Evolutionary conservation across 2,113 vertebrate genomes (phyloP), one percentile per base, ranked within the genome.

Genomic region (Takifugu flavidus): DNA sequence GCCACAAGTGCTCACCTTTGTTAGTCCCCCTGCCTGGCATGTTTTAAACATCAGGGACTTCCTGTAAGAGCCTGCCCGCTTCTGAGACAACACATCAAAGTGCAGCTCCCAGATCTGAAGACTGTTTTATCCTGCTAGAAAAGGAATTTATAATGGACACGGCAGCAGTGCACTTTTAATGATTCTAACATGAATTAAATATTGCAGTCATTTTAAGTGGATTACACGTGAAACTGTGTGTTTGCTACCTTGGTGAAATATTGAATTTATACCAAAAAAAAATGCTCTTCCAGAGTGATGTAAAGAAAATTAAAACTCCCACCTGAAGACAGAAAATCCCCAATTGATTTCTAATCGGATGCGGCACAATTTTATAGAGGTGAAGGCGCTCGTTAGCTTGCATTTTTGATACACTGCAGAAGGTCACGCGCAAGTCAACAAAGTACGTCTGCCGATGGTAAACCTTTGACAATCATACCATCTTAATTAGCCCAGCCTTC

Each of bases 101-200:
- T 91, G 83, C 74, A 79, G 81, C 89, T 71, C 82, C 82, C 84
- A 92, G 90, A 92, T 92, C 91, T 92, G 87, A 92, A 86, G 80
- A 74, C 86, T 91, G 90, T 92, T 92, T 92, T 92, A 92, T 92
- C 91, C 90, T 85, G 89, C 84, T 89, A 90, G 90, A 92, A 92
- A 92, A 89, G 88, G 90, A 92, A 92, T 92, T 87, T 82, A 84
- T 92, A 91, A 92, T 92, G 80, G 83, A 83, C 80, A 84, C 75
- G 28, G 79, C 71, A 87, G 76, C 86, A 62, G 82, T 86, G 83
- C 87, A 86, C 90, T 91, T 87, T 90, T 91, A 92, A 92, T 91
- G 91, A 91, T 89, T 88, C 86, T 80, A 78, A 86, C 91, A 91
- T 90, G 86, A 91, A 92, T 92, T 90, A 91, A 92, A 90, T 91